These are phyloP conservation scores for Harmothoe impar DNA, from an alignment of 2,888 invertebrate genomes.

Conservation along the genomic window DNA sequence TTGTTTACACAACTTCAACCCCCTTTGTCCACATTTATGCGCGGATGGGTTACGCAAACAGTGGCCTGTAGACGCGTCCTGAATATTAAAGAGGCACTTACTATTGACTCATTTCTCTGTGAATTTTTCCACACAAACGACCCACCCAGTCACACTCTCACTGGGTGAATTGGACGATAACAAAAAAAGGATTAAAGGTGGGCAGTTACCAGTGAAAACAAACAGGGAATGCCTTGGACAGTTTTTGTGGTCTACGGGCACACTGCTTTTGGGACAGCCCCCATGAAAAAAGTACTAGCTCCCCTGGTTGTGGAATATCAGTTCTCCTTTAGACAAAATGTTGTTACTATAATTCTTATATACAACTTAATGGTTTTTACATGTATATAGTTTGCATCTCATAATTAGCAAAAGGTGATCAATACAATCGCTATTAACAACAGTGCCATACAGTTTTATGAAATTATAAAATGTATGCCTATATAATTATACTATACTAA, in stretches of 20 bases:
- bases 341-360: too few species aligned
- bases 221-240: not conserved
- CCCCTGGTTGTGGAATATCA: too few species aligned
- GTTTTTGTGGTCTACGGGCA: not conserved
- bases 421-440: too few species aligned
- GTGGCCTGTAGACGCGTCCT: not conserved
- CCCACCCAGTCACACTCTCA: not conserved
- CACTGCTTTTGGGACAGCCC: too few species aligned
- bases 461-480: too few species aligned
- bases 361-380: too few species aligned
- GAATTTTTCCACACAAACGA: conserved; percentile 10
- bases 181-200: not conserved
- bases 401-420: too few species aligned
- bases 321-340: too few species aligned
- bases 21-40: not conserved
- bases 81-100: conserved; percentile 5
- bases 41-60: conserved; percentile 20
- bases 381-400: too few species aligned
- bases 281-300: too few species aligned
- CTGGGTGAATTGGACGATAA: not conserved
- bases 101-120: conserved; percentile 9
- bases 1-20: not conserved
- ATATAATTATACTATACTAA: too few species aligned
- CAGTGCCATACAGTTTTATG: too few species aligned
- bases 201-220: not conserved